Percentiles rank a stretch among this genome's conserved stretches.
Conservation (phyloP, 2,113 vertebrate genomes). For the Scopus umbretta region DNA sequence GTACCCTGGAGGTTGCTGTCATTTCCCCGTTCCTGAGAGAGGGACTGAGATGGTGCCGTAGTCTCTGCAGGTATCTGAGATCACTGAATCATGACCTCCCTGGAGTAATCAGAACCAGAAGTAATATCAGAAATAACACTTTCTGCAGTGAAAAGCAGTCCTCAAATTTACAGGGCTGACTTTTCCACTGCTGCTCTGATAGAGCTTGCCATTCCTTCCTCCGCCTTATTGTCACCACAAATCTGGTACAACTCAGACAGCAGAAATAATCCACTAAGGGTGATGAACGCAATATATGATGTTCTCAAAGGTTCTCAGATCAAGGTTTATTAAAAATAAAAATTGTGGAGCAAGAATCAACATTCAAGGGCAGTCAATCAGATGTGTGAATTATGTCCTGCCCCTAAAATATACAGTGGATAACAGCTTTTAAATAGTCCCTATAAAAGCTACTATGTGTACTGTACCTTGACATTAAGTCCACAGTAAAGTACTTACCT, state of each 20-base stretch:
- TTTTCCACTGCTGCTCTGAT: not conserved
- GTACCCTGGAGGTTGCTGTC: not conserved
- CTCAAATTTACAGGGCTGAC: not conserved
- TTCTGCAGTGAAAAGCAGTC: not conserved
- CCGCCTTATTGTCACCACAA: not conserved
- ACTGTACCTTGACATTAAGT: conserved; percentile 57
- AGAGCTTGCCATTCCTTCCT: not conserved
- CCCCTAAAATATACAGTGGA: conserved; percentile 1
- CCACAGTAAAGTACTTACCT: conserved; percentile 29
- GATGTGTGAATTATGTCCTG: conserved; percentile 22
- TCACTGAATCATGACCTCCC: not conserved
- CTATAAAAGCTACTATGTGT: not conserved
- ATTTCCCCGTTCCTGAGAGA: not conserved
- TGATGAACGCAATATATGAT: not conserved
- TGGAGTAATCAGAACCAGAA: not conserved
- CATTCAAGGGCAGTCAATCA: not conserved
- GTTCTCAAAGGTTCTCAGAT: not conserved
- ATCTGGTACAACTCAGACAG: not conserved
- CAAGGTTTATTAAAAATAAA: conserved; percentile 25
- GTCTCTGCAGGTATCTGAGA: not conserved
- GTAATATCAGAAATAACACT: not conserved
- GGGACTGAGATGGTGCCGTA: accelerated
- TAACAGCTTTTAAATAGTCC: conserved; percentile 27
- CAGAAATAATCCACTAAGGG: not conserved
- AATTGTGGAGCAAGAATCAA: not conserved